Conservation (phyloP, 2,113 vertebrate genomes). For the Sinocyclocheilus maitianheensis region DNA sequence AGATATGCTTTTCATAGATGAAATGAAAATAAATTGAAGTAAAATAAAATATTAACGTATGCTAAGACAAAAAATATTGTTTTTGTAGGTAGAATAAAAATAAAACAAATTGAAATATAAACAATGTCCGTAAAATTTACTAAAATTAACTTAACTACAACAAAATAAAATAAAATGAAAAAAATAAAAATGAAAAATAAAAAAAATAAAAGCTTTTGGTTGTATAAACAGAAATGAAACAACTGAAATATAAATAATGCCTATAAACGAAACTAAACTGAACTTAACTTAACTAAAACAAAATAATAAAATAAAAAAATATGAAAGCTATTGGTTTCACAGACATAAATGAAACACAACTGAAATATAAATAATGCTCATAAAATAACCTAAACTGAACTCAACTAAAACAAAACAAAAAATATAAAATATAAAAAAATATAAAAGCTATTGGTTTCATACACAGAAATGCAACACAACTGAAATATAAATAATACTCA, state of each 20-base stretch:
- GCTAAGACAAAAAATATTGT: no score
- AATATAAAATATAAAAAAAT: no score
- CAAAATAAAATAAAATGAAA: neutral
- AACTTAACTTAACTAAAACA: neutral
- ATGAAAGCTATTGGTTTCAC: neutral
- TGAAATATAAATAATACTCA: neutral
- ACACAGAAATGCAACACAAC: neutral
- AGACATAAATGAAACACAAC: no score
- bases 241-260: neutral
- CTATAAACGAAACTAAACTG: neutral
- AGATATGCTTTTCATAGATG: no score
- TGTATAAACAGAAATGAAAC: neutral
- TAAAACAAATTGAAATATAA: no score
- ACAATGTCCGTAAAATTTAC: no score
- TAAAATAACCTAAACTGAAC: no score
- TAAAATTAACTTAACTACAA: neutral
- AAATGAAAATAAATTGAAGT: neutral
- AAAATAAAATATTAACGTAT: no score
- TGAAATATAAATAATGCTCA: neutral
- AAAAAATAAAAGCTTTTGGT: neutral
- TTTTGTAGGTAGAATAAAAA: neutral
- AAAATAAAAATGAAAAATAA: neutral
- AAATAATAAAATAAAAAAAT: neutral
- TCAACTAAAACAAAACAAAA: no score
- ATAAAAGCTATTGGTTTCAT: no score